Evolutionary conservation across 2,113 vertebrate genomes (phyloP).

Genomic region (Zosterops borbonicus): DNA sequence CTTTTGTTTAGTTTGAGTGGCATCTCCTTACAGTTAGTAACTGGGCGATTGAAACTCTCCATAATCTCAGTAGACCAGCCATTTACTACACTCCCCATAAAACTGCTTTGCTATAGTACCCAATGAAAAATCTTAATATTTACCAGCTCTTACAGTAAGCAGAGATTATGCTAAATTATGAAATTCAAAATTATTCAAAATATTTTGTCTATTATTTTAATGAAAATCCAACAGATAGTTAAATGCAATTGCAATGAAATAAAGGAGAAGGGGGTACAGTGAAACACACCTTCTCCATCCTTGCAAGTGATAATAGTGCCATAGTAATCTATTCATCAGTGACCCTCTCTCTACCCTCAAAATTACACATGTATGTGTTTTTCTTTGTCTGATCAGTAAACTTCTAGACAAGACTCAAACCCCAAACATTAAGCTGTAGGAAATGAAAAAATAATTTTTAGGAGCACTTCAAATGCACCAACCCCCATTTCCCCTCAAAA

Average conservation of each 20-base stretch:
- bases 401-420: constrained; percentile 9
- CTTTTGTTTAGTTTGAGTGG: neutral
- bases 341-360: neutral
- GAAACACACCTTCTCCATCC: neutral
- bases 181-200: neutral
- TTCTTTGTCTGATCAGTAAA: constrained; percentile 48
- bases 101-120: neutral
- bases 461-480: neutral
- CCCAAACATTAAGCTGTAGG: neutral
- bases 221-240: neutral
- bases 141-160: neutral
- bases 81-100: neutral
- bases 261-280: neutral
- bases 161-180: neutral
- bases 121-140: neutral
- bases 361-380: neutral
- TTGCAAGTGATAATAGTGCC: neutral
- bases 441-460: constrained; percentile 34
- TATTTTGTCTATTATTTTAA: neutral
- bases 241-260: neutral
- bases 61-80: neutral
- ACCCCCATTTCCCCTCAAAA: neutral
- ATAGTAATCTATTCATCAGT: neutral
- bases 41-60: neutral
- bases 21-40: neutral